Evolutionary conservation across 2,113 vertebrate genomes (phyloP), one percentile per base, ranked within the genome.

Genomic region (Prietella phreatophila): DNA sequence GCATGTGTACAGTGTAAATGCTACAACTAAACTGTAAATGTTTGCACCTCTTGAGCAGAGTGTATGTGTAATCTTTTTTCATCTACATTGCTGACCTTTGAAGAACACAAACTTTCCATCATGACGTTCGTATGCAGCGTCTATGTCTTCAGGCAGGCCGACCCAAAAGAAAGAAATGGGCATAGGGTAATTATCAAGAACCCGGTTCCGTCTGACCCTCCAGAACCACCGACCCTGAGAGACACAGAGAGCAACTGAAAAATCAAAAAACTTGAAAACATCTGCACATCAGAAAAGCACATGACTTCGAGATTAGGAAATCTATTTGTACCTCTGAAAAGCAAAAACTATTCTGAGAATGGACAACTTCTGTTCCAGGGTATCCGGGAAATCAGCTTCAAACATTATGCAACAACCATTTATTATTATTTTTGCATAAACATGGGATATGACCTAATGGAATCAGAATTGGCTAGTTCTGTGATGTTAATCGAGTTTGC

Each of bases 161-260:
- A 94, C 93, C 98, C 98, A 99, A 94, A 99, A 99, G 81, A 98
- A 96, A 0, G 97, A 96, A 0, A 99, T 98, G 0, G 96, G 97
- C 98, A 99, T 99, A 36, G 98, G 98, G 83, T 99, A 99, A 91
- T 98, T 98, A 92, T 98, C 98, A 89, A 98, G 93, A 85, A 99
- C 98, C 0, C 95, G 96, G 93, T 99, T 99, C 90, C 98, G 94
- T 47, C 97, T 94, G 8, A 99, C 98, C 47, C 98, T 95, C 98
- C 98, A 99, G 93, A 99, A 99, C 98, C 98, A 99, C 76, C 93
- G 94, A 85, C 97, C 98, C 98, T 99, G 88, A 58, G 13, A 87
- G 56, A 30, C 55, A 81, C 27, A 83, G 15, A 86, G 20, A 83
- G 53, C 42, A 47, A 7, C 42, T 47, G 42, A 47, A 47, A 47